phyloP scores from a whole-genome alignment of 1,140 invertebrate species.

The Meloidogyne chitwoodi region DNA sequence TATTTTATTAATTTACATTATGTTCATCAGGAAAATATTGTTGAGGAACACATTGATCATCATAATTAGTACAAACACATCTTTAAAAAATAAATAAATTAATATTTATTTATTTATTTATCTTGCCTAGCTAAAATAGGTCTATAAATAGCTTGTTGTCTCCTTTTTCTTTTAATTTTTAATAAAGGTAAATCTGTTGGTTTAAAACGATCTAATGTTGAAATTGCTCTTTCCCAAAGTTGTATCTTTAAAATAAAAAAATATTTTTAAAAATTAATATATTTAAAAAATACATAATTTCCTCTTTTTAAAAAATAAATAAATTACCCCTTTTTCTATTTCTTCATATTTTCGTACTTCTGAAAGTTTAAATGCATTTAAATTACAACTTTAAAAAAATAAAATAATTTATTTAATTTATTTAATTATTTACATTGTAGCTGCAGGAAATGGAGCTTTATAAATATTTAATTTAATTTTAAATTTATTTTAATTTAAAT shows the following conservation, averaged over 20 bases:
- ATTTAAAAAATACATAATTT: too few relatives aligned
- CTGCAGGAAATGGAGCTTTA: constrained; percentile 59
- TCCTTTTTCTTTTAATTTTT: constrained; percentile 16
- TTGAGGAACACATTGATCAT: constrained; percentile 59
- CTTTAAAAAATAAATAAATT: background rate
- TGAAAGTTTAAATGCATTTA: constrained; percentile 57
- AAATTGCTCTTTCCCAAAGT: constrained; percentile 53
- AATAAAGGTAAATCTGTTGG: background rate
- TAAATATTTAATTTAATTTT: background rate
- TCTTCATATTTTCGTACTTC: constrained; percentile 55
- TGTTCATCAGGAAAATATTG: constrained; percentile 50
- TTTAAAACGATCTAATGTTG: constrained; percentile 28
- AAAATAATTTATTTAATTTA: background rate
- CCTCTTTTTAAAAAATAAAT: too few relatives aligned
- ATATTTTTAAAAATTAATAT: too few relatives aligned
- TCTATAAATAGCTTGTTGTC: constrained; percentile 51
- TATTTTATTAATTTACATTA: too few relatives aligned
- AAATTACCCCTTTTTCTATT: constrained; percentile 52
- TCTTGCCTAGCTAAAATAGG: constrained; percentile 41
- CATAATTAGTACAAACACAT: constrained; percentile 48
- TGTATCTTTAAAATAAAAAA: too few relatives aligned
- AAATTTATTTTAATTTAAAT: background rate
- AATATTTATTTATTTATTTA: background rate
- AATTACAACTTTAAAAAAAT: constrained; percentile 41
- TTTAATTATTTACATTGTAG: constrained; percentile 36